Conservation (phyloP, 2,113 vertebrate genomes). For the Monopterus albus region DNA sequence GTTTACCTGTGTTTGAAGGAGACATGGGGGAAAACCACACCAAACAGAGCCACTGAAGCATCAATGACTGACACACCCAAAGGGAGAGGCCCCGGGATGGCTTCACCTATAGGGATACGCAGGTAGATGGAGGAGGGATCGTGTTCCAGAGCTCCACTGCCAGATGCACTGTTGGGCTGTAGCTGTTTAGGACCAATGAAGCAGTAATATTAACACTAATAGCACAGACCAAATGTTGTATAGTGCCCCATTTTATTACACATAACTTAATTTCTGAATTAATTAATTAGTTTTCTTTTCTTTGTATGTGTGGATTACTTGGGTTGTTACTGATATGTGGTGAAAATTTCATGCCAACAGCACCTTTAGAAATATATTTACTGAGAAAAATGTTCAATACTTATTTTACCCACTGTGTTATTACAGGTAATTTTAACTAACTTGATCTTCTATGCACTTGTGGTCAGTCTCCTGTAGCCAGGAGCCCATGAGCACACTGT, state of each 20-base stretch:
- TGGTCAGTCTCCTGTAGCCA: slow-evolving; percentile 99
- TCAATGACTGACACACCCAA: slow-evolving; percentile 98
- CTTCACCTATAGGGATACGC: slow-evolving; percentile 93
- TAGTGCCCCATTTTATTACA: background rate
- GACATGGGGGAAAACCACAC: slow-evolving; percentile 98
- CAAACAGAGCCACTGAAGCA: slow-evolving; percentile 96
- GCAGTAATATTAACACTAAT: background rate
- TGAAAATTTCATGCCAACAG: too few relatives aligned
- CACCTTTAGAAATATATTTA: too few relatives aligned
- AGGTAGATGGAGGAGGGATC: slow-evolving; percentile 98
- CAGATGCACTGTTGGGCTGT: slow-evolving; percentile 97
- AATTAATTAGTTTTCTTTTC: too few relatives aligned
- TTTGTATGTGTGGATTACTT: too few relatives aligned
- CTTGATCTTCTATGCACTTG: slow-evolving; percentile 99
- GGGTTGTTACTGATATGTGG: too few relatives aligned
- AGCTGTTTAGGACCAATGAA: slow-evolving; percentile 80
- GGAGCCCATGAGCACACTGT: slow-evolving; percentile 98
- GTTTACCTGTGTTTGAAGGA: slow-evolving; percentile 97
- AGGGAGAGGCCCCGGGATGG: slow-evolving; percentile 95
- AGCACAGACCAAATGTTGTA: background rate
- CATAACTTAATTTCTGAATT: too few relatives aligned
- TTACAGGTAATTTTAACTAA: slow-evolving; percentile 55
- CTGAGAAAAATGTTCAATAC: too few relatives aligned
- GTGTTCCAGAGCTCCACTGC: slow-evolving; percentile 96
- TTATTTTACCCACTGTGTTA: too few relatives aligned